Evolutionary conservation across 2,113 vertebrate species (phyloP), one percentile per base, ranked within the genome.

Genomic region (Pangasianodon hypophthalmus): DNA sequence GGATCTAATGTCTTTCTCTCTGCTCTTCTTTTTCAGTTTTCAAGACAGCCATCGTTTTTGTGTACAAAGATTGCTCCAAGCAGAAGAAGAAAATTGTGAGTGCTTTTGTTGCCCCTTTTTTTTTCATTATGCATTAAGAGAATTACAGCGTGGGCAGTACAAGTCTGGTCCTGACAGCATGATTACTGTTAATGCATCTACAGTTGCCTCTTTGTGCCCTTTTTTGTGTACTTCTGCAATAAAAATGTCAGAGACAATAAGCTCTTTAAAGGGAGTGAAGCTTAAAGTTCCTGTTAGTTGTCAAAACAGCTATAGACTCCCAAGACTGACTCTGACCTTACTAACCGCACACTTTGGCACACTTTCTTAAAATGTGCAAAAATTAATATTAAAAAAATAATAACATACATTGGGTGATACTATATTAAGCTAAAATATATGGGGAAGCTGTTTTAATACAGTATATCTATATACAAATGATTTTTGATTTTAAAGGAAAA

Each of bases 21-120:
- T 89, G 80, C 62, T 52, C 52, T 69, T 41, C 19, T 18, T 64
- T 62, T 62, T 56, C 87, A 99, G 98, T 99, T 90, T 99, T 99
- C 95, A 99, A 97, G 96, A 98, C 98, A 10, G 98, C 98, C 0
- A 97, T 99, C 90, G 98, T 99, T 73, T 97, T 99, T 91, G 97
- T 99, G 8, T 98, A 98, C 94, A 99, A 98, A 94, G 97, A 98
- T 87, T 96, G 96, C 89, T 97, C 97, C 95, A 99, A 99, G 93
- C 98, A 98, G 92, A 97, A 97, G 96, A 99, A 97, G 92, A 99
- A 98, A 92, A 97, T 98, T 0, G 98, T 99, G 93, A 98, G 98
- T 96, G 83, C 50, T 87, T 2, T 86, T 90, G 56, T 48, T 16
- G 32, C 24, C 8, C 52, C 85, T 46, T 79, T 64, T 89, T n/a